Conservation (phyloP, 1,140 invertebrate genomes). For the Halesus radiatus region DNA sequence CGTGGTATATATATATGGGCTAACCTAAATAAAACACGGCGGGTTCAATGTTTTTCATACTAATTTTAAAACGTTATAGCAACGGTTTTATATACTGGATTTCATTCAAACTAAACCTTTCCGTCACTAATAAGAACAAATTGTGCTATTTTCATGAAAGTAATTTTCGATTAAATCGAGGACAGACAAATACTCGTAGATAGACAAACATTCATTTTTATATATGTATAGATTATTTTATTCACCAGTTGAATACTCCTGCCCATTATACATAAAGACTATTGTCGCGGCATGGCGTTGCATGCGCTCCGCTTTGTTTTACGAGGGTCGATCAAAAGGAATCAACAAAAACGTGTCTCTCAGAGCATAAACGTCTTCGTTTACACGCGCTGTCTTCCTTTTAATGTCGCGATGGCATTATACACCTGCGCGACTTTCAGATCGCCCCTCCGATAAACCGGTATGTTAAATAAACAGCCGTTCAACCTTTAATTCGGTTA, state of each 20-base stretch:
- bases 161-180: too few relatives aligned
- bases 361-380: background rate
- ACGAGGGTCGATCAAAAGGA: constrained; percentile 12
- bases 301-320: constrained; percentile 16
- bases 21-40: too few relatives aligned
- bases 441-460: constrained; percentile 17
- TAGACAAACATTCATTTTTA: background rate
- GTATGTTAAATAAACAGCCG: background rate
- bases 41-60: too few relatives aligned
- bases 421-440: background rate
- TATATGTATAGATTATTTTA: background rate
- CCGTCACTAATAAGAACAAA: too few relatives aligned
- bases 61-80: too few relatives aligned
- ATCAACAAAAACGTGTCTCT: background rate
- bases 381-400: background rate
- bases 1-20: too few relatives aligned
- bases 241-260: background rate
- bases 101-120: too few relatives aligned
- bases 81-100: too few relatives aligned
- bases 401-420: background rate
- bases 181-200: too few relatives aligned
- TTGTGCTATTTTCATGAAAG: too few relatives aligned
- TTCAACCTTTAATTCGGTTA: too few relatives aligned
- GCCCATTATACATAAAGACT: background rate
- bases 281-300: constrained; percentile 8